Percentiles rank a stretch among this genome's conserved stretches.
Evolutionary conservation across 2,797 vertebrate genomes (phyloP).

Genomic region (Columba guinea): DNA sequence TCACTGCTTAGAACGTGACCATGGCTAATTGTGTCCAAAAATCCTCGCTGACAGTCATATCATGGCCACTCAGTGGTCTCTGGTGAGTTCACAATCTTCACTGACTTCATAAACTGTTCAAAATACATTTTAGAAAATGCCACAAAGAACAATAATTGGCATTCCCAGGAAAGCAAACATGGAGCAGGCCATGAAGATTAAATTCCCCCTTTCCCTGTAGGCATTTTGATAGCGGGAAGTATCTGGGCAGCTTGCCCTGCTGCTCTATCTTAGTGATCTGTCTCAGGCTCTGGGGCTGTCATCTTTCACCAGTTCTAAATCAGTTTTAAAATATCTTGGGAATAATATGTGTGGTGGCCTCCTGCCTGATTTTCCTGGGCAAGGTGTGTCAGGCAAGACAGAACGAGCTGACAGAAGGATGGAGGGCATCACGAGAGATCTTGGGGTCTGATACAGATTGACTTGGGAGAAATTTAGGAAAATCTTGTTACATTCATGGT

Average conservation of each 20-base stretch:
- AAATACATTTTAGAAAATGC: neutral
- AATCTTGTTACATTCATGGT: neutral
- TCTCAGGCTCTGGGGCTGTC: neutral
- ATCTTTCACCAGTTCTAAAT: neutral
- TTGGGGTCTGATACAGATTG: neutral
- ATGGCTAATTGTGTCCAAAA: neutral
- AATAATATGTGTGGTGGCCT: neutral
- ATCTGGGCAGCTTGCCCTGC: neutral
- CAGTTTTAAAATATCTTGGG: neutral
- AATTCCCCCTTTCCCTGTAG: neutral
- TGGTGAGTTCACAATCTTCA: rapidly evolving
- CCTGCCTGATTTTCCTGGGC: neutral
- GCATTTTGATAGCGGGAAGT: neutral
- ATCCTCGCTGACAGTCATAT: neutral
- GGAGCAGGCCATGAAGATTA: neutral
- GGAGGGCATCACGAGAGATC: neutral
- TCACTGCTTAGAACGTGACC: neutral
- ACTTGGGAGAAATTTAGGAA: neutral
- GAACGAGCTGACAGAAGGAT: rapidly evolving
- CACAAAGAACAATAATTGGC: neutral
- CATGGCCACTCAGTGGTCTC: neutral
- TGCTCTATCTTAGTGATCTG: neutral
- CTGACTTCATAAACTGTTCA: neutral
- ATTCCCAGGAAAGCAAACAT: neutral
- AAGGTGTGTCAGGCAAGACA: neutral